Evolutionary conservation across 2,797 vertebrate genomes (phyloP).

Genomic region (Muscicapa comitata): DNA sequence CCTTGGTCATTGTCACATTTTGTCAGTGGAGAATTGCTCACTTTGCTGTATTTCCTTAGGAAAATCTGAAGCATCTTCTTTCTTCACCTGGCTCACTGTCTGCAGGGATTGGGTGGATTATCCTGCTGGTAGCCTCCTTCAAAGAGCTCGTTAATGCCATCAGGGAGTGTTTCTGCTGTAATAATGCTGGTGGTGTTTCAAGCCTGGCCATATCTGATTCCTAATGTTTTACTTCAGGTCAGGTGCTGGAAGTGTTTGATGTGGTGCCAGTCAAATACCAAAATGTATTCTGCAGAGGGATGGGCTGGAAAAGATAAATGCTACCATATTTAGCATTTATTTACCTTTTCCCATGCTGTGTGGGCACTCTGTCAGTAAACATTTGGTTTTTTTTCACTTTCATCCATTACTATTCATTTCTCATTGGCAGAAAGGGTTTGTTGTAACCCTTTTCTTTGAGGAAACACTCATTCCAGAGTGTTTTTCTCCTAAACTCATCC

Average conservation of each 20-base stretch:
- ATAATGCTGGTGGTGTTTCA: neutral
- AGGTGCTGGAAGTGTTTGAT: slow-evolving; percentile 27
- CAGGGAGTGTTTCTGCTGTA: neutral
- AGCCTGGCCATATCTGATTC: neutral
- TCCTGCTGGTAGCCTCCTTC: neutral
- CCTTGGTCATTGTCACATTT: neutral
- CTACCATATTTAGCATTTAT: neutral
- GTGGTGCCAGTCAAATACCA: neutral
- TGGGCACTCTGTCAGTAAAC: neutral
- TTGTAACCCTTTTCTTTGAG: neutral
- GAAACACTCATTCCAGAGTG: neutral
- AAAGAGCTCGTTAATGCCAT: neutral
- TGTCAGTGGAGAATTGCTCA: fast-evolving
- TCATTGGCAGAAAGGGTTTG: neutral
- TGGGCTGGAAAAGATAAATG: neutral
- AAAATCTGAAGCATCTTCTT: neutral
- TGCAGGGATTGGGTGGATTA: neutral
- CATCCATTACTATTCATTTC: neutral
- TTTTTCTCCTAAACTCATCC: neutral
- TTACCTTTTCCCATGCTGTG: fast-evolving
- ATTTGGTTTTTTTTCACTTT: neutral
- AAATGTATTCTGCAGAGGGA: neutral
- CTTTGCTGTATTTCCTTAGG: neutral
- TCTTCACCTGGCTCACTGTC: fast-evolving
- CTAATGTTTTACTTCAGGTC: neutral